These are phyloP conservation scores for Dicerorhinus sumatrensis DNA, from an alignment of 2,113 vertebrate species.

Conservation along the genomic window DNA sequence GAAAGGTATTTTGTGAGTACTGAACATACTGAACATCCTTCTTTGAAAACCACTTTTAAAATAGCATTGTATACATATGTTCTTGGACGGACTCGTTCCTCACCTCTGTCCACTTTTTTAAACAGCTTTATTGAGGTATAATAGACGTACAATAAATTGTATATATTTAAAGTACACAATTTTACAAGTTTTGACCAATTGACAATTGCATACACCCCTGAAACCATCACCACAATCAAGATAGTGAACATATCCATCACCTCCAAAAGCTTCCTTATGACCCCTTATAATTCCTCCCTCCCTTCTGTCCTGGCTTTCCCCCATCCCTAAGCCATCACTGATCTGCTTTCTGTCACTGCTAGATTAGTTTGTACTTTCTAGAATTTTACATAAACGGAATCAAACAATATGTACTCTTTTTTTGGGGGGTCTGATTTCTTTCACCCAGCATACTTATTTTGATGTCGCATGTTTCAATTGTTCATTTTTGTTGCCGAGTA, in stretches of 20 bases:
- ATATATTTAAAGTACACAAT: background rate
- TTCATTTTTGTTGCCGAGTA: background rate
- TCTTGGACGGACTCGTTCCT: conserved; percentile 55
- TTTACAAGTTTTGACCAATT: background rate
- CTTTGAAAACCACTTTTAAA: conserved; percentile 77
- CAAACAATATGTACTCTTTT: background rate
- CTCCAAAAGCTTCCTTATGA: background rate
- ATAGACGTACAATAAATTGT: background rate
- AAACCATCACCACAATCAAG: background rate
- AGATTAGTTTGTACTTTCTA: conserved; percentile 1
- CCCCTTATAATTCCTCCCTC: background rate
- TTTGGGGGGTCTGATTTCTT: background rate
- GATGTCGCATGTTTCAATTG: background rate
- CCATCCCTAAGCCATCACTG: background rate
- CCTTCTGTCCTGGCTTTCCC: background rate
- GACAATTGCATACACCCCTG: background rate
- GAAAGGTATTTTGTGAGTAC: conserved; percentile 56
- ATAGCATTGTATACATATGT: conserved; percentile 28
- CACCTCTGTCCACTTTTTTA: background rate
- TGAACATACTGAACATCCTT: conserved; percentile 65
- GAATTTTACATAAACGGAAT: background rate
- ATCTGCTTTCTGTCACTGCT: background rate
- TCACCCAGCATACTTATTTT: background rate
- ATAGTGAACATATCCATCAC: background rate
- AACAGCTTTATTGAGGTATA: background rate